These are phyloP conservation scores for Cryptus armator DNA, from an alignment of 2,888 invertebrate genomes.

Conservation along the genomic window DNA sequence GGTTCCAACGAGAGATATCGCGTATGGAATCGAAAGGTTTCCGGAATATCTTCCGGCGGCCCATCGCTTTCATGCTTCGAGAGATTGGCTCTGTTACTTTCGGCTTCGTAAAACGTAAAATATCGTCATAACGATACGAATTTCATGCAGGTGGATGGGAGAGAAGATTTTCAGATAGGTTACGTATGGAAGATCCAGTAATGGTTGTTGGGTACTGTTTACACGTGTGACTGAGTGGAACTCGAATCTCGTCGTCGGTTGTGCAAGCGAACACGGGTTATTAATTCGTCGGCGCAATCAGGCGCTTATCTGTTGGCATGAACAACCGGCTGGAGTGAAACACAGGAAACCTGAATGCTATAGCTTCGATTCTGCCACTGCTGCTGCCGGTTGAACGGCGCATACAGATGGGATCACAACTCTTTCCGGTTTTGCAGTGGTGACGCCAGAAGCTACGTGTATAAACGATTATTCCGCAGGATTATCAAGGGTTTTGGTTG, in stretches of 20 bases:
- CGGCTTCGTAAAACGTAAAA: slow-evolving; percentile 14
- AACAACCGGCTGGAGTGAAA: slow-evolving; percentile 33
- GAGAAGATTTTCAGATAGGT: neutral
- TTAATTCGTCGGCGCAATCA: slow-evolving; percentile 56
- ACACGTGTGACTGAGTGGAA: neutral
- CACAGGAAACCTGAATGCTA: slow-evolving; percentile 54
- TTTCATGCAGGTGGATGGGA: neutral
- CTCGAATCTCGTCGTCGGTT: slow-evolving; percentile 43
- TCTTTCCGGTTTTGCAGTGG: slow-evolving; percentile 8
- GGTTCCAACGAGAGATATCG: slow-evolving; percentile 38
- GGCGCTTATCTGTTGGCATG: slow-evolving; percentile 55
- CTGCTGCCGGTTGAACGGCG: slow-evolving; percentile 8
- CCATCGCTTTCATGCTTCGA: slow-evolving; percentile 34
- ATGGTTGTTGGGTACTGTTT: slow-evolving; percentile 20
- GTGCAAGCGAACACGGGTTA: slow-evolving; percentile 61
- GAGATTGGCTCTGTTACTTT: neutral
- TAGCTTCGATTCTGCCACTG: neutral
- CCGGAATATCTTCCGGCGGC: slow-evolving; percentile 23
- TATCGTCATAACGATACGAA: slow-evolving; percentile 4
- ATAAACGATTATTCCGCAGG: slow-evolving; percentile 13
- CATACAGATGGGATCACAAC: slow-evolving; percentile 42
- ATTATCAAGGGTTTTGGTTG: neutral
- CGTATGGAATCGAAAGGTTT: slow-evolving; percentile 29
- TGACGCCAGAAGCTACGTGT: slow-evolving; percentile 12
- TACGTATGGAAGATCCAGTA: slow-evolving; percentile 37